Evolutionary conservation across 1,140 invertebrate genomes (phyloP).

Genomic region (Atta colombica): DNA sequence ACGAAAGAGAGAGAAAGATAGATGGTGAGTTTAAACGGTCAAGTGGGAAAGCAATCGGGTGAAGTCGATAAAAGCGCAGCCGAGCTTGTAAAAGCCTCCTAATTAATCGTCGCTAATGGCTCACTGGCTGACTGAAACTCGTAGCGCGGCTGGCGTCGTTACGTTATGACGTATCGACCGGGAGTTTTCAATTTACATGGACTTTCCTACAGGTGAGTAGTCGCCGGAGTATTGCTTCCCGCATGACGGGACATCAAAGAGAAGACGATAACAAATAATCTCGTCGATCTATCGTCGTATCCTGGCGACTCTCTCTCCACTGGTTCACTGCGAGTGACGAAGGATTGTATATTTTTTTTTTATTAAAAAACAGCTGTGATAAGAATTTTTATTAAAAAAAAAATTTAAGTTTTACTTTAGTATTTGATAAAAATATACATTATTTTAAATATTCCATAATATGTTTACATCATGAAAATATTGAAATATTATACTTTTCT

Average conservation of each 20-base stretch:
- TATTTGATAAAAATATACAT: not conserved
- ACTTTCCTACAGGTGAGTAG: constrained; percentile 12
- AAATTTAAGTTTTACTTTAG: no score
- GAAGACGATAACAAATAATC: constrained; percentile 44
- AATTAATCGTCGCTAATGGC: constrained; percentile 75
- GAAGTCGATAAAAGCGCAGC: constrained; percentile 70
- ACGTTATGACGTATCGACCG: constrained; percentile 70
- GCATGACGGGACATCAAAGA: constrained; percentile 27
- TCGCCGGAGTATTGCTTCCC: not conserved
- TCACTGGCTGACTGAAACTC: constrained; percentile 32
- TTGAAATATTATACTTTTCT: not conserved
- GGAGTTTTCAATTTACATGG: constrained; percentile 47
- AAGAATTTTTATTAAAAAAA: not conserved
- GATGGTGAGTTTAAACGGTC: constrained; percentile 67
- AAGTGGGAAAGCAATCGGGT: constrained; percentile 74
- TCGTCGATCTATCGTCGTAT: constrained; percentile 4
- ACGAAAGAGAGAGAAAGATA: constrained; percentile 11
- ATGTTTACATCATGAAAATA: not conserved
- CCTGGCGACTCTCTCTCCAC: not conserved
- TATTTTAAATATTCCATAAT: not conserved
- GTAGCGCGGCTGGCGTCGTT: not conserved
- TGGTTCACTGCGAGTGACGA: not conserved
- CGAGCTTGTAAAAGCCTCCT: constrained; percentile 67
- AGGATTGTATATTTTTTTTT: not conserved
- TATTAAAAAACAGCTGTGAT: not conserved